Base-by-base conservation (phyloP, 2,888 invertebrate genomes). In the Cecidostiba fungosa region DNA sequence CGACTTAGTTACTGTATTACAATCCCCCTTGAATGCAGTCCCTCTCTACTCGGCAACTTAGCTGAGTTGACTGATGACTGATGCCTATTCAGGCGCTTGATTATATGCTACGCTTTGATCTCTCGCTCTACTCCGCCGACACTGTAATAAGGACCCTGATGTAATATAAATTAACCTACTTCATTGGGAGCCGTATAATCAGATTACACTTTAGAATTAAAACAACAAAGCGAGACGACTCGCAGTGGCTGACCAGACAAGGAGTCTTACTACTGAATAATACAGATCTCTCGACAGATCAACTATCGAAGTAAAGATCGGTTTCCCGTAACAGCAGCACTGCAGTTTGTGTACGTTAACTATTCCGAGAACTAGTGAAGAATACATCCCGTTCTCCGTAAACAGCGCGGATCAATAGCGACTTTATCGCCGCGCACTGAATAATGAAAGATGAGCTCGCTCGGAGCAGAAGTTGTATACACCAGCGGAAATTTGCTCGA, bases 11-110 rank as follows among this genome's bases (percentile, higher is more conserved):
- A 43, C 47, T 76, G 50, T 19, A 82, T 76, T 47, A 66, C 62
- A 50, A 69, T 4, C 16, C 74, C 74, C 59, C 73, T 81, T 73
- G 72, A 80, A 50, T 36, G 47, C 23, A 39, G 39, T 29, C 32
- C 36, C 50, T 6, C 3, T 69, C 6, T 0, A 4, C 10, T 32
- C 47, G 39, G 6, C 12, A n/a, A 77, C 32, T 59, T 19, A 29
- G 69, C 29, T 69, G 54, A 54, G n/a, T 54, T 43, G 43, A 43
- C 43, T 10, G 12, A 12, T 12, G 43, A 12, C 43, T 3, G 43
- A 12, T 12, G 26, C 23, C 66, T 23, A 29, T 23, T 69, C 32
- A 29, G 69, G 1, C 69, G 32, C 54, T 23, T 43, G 39, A 36
- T 73, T 39, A 59, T 72, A 69, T 47, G 72, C 16, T 19, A 26